These are phyloP conservation scores for Eilema griseolum DNA, from an alignment of 2,888 invertebrate species.

Conservation along the genomic window DNA sequence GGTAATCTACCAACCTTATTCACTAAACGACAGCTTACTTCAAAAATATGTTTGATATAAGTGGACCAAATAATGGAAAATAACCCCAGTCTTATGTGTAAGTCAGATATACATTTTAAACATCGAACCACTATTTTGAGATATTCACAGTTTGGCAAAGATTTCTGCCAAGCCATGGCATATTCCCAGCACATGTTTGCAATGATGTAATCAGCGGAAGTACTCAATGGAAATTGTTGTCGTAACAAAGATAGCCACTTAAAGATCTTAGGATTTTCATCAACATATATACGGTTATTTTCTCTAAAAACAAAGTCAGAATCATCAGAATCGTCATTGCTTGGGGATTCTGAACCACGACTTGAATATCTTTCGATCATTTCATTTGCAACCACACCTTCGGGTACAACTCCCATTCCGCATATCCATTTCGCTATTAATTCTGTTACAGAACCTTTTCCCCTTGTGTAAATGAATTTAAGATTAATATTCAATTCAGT, in stretches of 20 bases:
- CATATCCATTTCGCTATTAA: conserved; percentile 95
- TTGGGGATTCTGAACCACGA: conserved; percentile 45
- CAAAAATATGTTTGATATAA: conserved; percentile 93
- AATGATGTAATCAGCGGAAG: conserved; percentile 92
- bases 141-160: conserved; percentile 88
- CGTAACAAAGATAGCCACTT: conserved; percentile 89
- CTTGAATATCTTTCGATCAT: conserved; percentile 64
- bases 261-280: conserved; percentile 84
- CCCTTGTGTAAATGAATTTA: conserved; percentile 88
- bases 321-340: conserved; percentile 61
- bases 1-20: conserved; percentile 95
- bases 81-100: conserved; percentile 91
- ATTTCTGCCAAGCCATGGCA: conserved; percentile 94
- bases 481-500: conserved; percentile 88
- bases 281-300: conserved; percentile 70
- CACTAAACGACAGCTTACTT: conserved; percentile 91
- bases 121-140: conserved; percentile 91
- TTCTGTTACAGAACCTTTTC: conserved; percentile 95
- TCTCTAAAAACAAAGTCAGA: conserved; percentile 69
- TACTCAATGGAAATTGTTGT: conserved; percentile 94
- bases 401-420: conserved; percentile 90
- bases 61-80: conserved; percentile 96
- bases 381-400: conserved; percentile 86
- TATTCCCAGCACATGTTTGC: conserved; percentile 97
- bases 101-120: conserved; percentile 89